A percentile compares a stretch with the other conserved stretches of the same genome.
phyloP scores from a whole-genome alignment of 2,888 invertebrate species.

The Drosophila demipolita region DNA sequence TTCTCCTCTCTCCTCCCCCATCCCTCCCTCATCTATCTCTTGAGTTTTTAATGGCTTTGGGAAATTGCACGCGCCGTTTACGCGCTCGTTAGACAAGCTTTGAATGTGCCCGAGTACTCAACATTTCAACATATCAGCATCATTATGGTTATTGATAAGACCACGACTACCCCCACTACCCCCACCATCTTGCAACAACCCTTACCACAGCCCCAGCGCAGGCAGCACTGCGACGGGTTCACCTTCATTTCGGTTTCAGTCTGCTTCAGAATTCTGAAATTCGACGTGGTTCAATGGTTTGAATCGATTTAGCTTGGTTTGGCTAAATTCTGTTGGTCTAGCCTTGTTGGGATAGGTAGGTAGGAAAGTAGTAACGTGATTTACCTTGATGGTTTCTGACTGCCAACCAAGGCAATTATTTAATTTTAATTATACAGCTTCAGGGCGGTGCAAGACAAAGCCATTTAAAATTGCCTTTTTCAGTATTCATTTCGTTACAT shows the following conservation, averaged over 20 bases:
- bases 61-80: slow-evolving; percentile 79
- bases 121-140: slow-evolving; percentile 48
- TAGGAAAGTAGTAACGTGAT: slow-evolving; percentile 7
- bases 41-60: slow-evolving; percentile 75
- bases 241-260: not conserved
- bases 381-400: slow-evolving; percentile 33
- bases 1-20: not conserved
- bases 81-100: slow-evolving; percentile 73
- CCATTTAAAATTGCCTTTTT: not conserved
- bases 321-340: not conserved
- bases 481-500: too few relatives aligned
- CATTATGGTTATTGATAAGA: slow-evolving; percentile 78
- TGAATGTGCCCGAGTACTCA: slow-evolving; percentile 48
- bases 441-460: slow-evolving; percentile 1
- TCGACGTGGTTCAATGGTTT: not conserved
- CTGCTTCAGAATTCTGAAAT: not conserved
- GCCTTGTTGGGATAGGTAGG: not conserved
- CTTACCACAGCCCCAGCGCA: not conserved
- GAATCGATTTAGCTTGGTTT: not conserved
- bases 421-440: slow-evolving; percentile 20
- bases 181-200: not conserved
- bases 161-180: slow-evolving; percentile 10
- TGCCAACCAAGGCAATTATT: slow-evolving; percentile 7
- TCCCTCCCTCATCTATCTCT: slow-evolving; percentile 34
- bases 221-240: not conserved